Evolutionary conservation across 2,797 vertebrate species (phyloP).

Genomic region (Pangasius mekongensis): DNA sequence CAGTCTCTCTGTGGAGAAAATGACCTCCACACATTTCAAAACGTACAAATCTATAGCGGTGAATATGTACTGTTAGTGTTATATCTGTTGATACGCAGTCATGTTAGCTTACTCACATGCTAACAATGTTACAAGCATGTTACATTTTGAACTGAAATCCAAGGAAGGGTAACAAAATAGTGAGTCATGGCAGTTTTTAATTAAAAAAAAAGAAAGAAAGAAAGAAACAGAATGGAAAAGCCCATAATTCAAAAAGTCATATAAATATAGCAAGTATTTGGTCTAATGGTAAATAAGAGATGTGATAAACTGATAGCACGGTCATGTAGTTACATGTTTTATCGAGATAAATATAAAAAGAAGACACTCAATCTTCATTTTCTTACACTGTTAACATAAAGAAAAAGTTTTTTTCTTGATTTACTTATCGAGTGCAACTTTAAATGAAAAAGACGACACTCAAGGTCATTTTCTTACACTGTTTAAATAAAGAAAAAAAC

Average conservation of each 20-base stretch:
- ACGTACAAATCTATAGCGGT: background rate
- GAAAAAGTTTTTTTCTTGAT: background rate
- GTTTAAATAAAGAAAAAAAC: too few species aligned
- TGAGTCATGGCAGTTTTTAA: too few species aligned
- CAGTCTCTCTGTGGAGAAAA: background rate
- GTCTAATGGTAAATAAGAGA: background rate
- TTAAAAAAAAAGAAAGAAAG: too few species aligned
- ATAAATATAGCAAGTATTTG: background rate
- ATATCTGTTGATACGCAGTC: background rate
- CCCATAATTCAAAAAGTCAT: background rate
- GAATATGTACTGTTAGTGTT: background rate
- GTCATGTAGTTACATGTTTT: too few species aligned
- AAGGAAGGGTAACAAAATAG: background rate
- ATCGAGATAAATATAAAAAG: background rate
- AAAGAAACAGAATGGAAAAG: background rate
- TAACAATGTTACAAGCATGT: background rate
- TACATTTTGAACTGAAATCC: background rate
- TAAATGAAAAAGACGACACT: too few species aligned
- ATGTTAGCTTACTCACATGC: background rate
- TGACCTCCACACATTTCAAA: conserved; percentile 10
- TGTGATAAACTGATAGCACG: background rate
- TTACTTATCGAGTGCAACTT: too few species aligned
- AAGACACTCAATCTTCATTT: too few species aligned
- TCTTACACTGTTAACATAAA: background rate
- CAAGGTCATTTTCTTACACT: too few species aligned